Percentiles rank a stretch among this genome's conserved stretches.
Conservation (phyloP, 2,888 invertebrate species). For the Ramazzottius varieornatus region DNA sequence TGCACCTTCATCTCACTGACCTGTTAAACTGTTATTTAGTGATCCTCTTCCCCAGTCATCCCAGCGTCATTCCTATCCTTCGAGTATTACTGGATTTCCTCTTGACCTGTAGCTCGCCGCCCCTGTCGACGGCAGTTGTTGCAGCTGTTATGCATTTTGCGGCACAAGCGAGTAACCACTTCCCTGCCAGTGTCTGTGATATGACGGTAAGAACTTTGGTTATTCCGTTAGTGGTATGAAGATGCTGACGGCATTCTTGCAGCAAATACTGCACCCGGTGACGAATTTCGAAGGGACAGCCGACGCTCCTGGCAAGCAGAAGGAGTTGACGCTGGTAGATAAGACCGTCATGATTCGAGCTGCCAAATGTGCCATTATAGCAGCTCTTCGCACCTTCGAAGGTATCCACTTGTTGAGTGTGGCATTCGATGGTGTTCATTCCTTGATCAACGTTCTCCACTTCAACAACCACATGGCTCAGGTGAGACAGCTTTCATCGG, state of each 20-base stretch:
- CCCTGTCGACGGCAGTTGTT: not conserved
- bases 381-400: not conserved
- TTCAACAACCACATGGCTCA: not conserved
- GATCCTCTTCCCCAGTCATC: not conserved
- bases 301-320: not conserved
- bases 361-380: not conserved
- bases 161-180: not conserved
- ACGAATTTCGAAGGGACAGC: not conserved
- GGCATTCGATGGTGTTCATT: not conserved
- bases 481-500: too few species aligned
- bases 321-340: not conserved
- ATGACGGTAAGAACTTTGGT: not conserved
- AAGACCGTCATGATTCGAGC: not conserved
- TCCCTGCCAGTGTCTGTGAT: not conserved
- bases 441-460: not conserved
- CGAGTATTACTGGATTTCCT: not conserved
- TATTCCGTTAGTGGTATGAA: not conserved
- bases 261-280: not conserved
- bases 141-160: not conserved
- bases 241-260: not conserved
- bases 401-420: not conserved
- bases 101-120: not conserved
- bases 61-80: not conserved
- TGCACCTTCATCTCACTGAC: not conserved
- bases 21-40: not conserved